Evolutionary conservation across 2,888 invertebrate species (phyloP).

Genomic region (Dorcus hopei): DNA sequence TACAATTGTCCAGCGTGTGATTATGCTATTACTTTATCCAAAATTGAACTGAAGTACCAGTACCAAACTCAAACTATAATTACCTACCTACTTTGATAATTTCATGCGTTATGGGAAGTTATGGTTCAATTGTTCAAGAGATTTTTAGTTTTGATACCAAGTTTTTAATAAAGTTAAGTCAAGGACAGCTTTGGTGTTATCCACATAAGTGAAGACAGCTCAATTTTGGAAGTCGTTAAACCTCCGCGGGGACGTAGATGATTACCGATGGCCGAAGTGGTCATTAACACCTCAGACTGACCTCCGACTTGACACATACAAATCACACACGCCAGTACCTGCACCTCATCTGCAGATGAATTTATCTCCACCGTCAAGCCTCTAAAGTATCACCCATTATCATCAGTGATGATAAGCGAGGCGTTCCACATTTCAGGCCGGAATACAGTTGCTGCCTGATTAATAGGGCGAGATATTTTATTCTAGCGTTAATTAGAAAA

Average conservation of each 20-base stretch:
- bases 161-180: no score
- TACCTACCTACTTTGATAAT: no score
- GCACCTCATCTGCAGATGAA: slow-evolving; percentile 37
- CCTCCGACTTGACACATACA: slow-evolving; percentile 36
- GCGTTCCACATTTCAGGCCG: slow-evolving; percentile 35
- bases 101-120: no score
- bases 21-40: no score
- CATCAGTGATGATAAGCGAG: slow-evolving; percentile 27
- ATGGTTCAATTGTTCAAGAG: no score
- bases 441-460: slow-evolving; percentile 30
- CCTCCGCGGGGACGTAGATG: slow-evolving; percentile 7
- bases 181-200: no score
- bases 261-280: slow-evolving; percentile 26
- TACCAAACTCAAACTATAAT: no score
- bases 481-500: slow-evolving; percentile 27
- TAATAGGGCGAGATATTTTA: slow-evolving; percentile 24
- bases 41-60: no score
- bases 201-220: slow-evolving; percentile 5
- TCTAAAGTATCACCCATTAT: slow-evolving; percentile 31
- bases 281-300: slow-evolving; percentile 39
- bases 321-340: slow-evolving; percentile 29
- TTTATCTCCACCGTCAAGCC: slow-evolving; percentile 41
- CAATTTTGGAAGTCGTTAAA: slow-evolving; percentile 16
- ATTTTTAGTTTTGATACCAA: no score
- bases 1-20: no score